Evolutionary conservation across 2,113 vertebrate species (phyloP), one percentile per base, ranked within the genome.

Genomic region (Hemiscyllium ocellatum): DNA sequence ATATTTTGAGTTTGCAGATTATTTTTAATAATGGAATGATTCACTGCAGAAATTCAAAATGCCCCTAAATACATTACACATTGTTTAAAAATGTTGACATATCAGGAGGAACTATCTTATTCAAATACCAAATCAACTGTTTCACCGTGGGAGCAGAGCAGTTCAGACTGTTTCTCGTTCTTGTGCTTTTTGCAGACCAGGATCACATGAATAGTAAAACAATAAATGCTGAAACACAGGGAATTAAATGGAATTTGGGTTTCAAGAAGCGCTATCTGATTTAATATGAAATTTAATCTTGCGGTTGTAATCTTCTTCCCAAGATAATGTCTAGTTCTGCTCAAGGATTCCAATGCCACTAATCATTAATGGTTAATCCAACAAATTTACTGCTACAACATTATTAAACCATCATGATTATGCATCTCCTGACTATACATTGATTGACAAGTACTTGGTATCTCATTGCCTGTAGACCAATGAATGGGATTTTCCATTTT

Each of bases 201-300:
- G 56, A 17, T 91, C 61, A 91, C n/a, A 66, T 66, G 61, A 66
- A 91, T 37, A 66, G 66, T n/a, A 37, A 90, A 61, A n/a, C 29
- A 52, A 26, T 87, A 42, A 37, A 83, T 42, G 42, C 15, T 61
- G 52, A 56, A 61, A 29, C 7, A 13, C 47, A 61, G 52, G 52
- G 87, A 90, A 90, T 89, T 89, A 29, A 90, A 61, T 17, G 4
- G 22, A 56, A 90, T 65, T 93, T 66, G 33, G 61, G 33, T 66
- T 93, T 93, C 61, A 93, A 66, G 22, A 33, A 93, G 19, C 61
- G 19, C 33, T 24, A 22, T 68, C 61, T 68, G 61, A 66, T 93
- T 93, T n/a, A 93, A 66, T 93, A 37, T 93, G 65, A 66, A 37
- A 91, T 91, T 65, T 65, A 91, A 91, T 91, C 89, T 65, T 91